Evolutionary conservation across 2,888 invertebrate species (phyloP).

Genomic region (Netelia inedita): DNA sequence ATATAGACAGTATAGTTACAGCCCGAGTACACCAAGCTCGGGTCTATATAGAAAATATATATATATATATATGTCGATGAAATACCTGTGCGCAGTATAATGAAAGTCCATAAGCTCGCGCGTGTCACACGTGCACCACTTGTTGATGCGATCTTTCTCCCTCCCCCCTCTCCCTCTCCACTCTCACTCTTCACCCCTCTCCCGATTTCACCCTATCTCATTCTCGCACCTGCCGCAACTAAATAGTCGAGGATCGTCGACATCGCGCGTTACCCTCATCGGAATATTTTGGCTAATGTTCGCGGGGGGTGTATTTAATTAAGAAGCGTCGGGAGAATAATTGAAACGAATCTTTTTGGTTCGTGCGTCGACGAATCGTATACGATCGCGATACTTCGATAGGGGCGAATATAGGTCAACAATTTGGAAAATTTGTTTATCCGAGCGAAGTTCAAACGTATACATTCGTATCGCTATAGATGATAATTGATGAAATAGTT

Average conservation of each 20-base stretch:
- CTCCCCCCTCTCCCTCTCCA: conserved; percentile 57
- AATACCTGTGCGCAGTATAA: conserved; percentile 54
- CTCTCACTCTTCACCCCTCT: conserved; percentile 17
- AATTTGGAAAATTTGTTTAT: too few relatives aligned
- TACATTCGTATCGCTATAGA: too few relatives aligned
- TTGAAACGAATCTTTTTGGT: too few relatives aligned
- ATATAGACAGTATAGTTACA: conserved; percentile 29
- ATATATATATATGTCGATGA: conserved; percentile 24
- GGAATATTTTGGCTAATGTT: conserved; percentile 36
- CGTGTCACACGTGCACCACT: conserved; percentile 71
- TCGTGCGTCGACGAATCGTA: too few relatives aligned
- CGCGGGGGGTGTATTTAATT: neutral
- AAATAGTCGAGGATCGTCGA: conserved; percentile 48
- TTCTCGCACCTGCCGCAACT: conserved; percentile 28
- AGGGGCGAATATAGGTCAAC: too few relatives aligned
- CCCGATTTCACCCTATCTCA: conserved; percentile 9
- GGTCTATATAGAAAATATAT: conserved; percentile 16
- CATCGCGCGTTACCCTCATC: conserved; percentile 4
- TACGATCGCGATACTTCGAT: too few relatives aligned
- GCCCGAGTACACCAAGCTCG: conserved; percentile 10
- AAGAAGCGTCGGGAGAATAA: too few relatives aligned
- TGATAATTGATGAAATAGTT: too few relatives aligned
- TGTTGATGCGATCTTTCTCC: conserved; percentile 71
- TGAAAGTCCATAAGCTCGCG: conserved; percentile 60
- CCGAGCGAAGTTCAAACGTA: too few relatives aligned